Percentiles rank a stretch among this genome's conserved stretches.
These are phyloP conservation scores for Otus sunia DNA, from an alignment of 2,113 vertebrate genomes.

Conservation along the genomic window DNA sequence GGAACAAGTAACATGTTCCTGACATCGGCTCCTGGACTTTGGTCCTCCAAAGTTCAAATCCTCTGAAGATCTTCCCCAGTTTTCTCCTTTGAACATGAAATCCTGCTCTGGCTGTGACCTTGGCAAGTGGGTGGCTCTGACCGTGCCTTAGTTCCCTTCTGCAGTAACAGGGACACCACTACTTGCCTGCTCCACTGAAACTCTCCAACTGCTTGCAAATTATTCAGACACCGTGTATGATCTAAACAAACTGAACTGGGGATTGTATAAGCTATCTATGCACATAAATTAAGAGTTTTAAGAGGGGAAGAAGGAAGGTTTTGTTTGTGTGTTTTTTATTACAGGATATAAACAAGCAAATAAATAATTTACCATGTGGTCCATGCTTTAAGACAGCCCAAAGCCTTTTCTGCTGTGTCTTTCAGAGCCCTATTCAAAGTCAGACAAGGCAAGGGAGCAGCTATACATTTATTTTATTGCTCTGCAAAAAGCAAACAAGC, in stretches of 20 bases:
- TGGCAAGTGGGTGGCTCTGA: background rate
- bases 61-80: background rate
- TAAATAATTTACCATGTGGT: slow-evolving; percentile 31
- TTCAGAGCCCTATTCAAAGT: background rate
- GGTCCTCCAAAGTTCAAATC: background rate
- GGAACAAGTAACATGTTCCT: background rate
- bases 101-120: background rate
- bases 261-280: background rate
- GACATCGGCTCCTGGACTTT: background rate
- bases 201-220: background rate
- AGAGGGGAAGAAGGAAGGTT: background rate
- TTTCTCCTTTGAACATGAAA: background rate
- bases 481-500: background rate
- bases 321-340: slow-evolving; percentile 49
- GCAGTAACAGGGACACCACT: background rate
- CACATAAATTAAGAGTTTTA: slow-evolving; percentile 4
- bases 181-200: background rate
- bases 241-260: slow-evolving; percentile 1
- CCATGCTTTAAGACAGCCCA: background rate
- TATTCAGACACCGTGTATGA: background rate
- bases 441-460: background rate
- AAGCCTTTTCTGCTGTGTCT: background rate
- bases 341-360: slow-evolving; percentile 35
- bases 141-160: background rate
- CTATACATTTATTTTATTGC: background rate